Base-by-base conservation (phyloP, 2,888 invertebrate species). In the Tetranychus truncatus region DNA sequence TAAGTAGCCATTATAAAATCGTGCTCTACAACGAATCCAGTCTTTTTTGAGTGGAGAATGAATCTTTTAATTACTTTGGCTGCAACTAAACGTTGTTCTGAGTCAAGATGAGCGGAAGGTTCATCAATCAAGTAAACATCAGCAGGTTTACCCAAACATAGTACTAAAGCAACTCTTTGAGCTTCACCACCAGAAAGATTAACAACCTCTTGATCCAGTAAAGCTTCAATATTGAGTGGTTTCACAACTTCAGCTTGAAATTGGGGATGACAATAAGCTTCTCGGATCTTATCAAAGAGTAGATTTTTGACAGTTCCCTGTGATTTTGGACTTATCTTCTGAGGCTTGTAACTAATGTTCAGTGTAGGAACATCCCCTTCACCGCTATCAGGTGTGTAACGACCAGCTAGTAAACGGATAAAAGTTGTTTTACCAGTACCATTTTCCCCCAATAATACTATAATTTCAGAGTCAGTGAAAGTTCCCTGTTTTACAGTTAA, bases 1-100 rank as follows among this genome's bases (percentile, higher is more conserved):
- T 99, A 99, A 0, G 99, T 99, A 20, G 97, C 97, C 99, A 99
- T 99, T 79, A 99, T 99, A 84, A 99, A 99, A 86, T 99, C 97
- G 89, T 99, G 99, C 88, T 99, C 99, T 1, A 99, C 99, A 20
- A 99, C 91, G 83, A 99, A 99, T 15, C 97, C 99, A 8, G 99
- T 99, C 83, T 97, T 95, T 86, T 99, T 99, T 0, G 99, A 95
- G 81, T 99, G 99, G 71, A 99, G 87, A 82, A 99, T 96, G 83
- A 96, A 99, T 81, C 87, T 84, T 75, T 80, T 80, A 20, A 80
- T 83, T 89, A 89, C 97, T 87, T 97, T 97, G 80, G 99, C 97
- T 77, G 97, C 96, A 76, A 97, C 94, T 75, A 99, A 87, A 94
- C 99, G 99, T 85, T 99, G 99, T 82, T 99, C 99, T 5, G 99